These are phyloP conservation scores for Aradophagus sp. DNA, from an alignment of 1,140 invertebrate genomes.

Conservation along the genomic window DNA sequence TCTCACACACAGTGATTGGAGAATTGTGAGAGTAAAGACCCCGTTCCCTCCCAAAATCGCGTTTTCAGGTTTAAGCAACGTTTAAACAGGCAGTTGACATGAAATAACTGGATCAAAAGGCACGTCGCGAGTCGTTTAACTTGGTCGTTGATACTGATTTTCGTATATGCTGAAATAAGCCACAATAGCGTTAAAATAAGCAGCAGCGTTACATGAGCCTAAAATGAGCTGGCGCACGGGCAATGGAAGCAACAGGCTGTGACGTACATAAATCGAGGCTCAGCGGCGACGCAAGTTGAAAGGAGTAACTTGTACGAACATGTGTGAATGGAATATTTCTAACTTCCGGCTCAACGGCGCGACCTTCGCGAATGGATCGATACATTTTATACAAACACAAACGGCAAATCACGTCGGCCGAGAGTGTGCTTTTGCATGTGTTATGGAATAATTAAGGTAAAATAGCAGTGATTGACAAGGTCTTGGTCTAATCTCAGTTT, in stretches of 20 bases:
- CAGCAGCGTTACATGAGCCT: conserved; percentile 28
- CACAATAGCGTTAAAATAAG: conserved; percentile 40
- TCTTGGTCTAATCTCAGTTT: too few species aligned
- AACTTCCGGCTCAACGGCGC: conserved; percentile 50
- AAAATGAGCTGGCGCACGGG: conserved; percentile 36
- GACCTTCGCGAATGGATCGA: conserved; percentile 37
- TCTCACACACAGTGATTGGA: too few species aligned
- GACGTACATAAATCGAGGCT: conserved; percentile 68
- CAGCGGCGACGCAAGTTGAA: conserved; percentile 47
- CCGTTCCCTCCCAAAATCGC: too few species aligned
- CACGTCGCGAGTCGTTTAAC: conserved; percentile 10
- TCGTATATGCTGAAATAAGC: conserved; percentile 14
- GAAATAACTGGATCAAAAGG: conserved; percentile 19
- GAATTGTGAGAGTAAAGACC: too few species aligned
- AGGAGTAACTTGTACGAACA: conserved; percentile 48
- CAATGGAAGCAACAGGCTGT: conserved; percentile 70
- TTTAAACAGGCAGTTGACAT: conserved; percentile 5
- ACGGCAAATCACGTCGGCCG: too few species aligned
- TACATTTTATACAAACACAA: neutral
- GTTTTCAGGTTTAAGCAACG: neutral
- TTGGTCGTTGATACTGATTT: conserved; percentile 11
- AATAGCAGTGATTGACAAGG: too few species aligned
- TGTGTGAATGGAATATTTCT: conserved; percentile 58
- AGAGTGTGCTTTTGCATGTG: too few species aligned
- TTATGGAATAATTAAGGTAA: too few species aligned